Evolutionary conservation across 2,113 vertebrate genomes (phyloP).

Genomic region (Cheirogaleus medius): DNA sequence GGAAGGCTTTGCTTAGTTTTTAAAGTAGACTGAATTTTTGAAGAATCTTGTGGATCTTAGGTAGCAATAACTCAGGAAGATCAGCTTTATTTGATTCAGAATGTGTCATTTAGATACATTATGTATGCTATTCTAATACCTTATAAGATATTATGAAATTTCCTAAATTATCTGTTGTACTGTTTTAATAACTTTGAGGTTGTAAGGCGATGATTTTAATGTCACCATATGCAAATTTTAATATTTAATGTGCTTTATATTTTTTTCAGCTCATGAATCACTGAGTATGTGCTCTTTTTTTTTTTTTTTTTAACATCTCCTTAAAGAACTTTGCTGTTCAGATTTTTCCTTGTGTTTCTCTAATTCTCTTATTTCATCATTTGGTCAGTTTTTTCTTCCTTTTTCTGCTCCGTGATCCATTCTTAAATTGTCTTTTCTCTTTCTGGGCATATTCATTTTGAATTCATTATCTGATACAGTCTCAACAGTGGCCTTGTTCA

Average conservation of each 20-base stretch:
- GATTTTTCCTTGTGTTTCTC: not conserved
- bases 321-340: not conserved
- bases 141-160: not conserved
- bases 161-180: not conserved
- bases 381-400: not conserved
- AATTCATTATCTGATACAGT: not conserved
- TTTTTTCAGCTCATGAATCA: no score
- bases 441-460: not conserved
- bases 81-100: constrained; percentile 14
- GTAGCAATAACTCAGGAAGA: not conserved
- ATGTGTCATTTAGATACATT: not conserved
- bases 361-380: not conserved
- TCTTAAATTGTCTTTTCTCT: not conserved
- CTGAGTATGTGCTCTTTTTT: not conserved
- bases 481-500: not conserved
- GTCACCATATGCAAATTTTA: not conserved
- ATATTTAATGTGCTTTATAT: not conserved
- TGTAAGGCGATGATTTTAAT: not conserved
- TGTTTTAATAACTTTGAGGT: not conserved
- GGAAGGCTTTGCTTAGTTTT: not conserved
- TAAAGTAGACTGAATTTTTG: constrained; percentile 12
- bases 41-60: not conserved
- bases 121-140: not conserved
- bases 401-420: not conserved
- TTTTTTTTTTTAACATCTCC: not conserved